Base-by-base conservation (phyloP, 2,888 invertebrate species). In the Hirtodrosophila cameraria region DNA sequence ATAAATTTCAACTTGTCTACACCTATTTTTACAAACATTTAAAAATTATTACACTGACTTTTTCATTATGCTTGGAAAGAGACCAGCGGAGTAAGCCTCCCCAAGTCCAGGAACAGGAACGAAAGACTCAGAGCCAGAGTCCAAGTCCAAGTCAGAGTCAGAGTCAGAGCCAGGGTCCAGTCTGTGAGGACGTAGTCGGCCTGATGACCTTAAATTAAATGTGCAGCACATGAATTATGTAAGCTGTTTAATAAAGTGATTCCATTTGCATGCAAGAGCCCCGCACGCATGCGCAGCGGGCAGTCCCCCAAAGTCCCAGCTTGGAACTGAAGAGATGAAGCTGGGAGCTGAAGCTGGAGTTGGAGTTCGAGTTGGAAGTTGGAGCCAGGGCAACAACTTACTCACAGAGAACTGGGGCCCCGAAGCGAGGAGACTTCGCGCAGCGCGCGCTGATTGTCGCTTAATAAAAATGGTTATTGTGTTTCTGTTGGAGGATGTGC, bases 201-300 rank as follows among this genome's bases (percentile, higher is more conserved):
- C 75, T 81, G 85, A 84, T 88, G 89, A 85, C 88, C 87, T 83
- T 86, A 88, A 88, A 89, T 89, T 88, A 86, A 88, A 85, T 88
- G 88, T 85, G 83, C 87, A 79, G 75, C 89, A 78, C 85, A 89
- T 88, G 88, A 88, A 84, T 89, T 88, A 89, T 88, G 89, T 88
- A 88, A 88, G 89, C 88, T 81, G 86, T 89, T 81, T 87, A 89
- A 88, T 88, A 88, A 88, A 88, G 88, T 88, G 84, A 88, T 86
- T 82, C 82, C 86, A 88, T 88, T 87, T 88, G 87, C 80, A 86
- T 89, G 80, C 78, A 83, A 75, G 64, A 77, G 81, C 75, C 86
- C 83, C 86, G 81, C 81, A 81, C 87, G 87, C 87, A 81, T 85
- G 83, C 81, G 65, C 81, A 82, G 81, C 81, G 72, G 81, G 81